phyloP scores from a whole-genome alignment of 2,888 invertebrate species.

The Hyles lineata region DNA sequence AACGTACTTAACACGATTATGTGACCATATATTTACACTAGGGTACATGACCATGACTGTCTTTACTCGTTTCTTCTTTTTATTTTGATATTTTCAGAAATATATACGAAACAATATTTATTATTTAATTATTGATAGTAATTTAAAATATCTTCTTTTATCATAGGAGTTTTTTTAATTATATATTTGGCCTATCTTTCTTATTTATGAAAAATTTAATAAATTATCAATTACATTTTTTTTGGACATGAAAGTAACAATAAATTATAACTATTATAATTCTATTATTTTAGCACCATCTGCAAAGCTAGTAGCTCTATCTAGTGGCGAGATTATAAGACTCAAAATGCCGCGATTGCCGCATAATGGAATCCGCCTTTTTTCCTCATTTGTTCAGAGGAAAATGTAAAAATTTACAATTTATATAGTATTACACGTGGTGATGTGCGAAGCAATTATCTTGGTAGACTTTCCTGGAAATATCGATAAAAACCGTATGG shows the following conservation, averaged over 20 bases:
- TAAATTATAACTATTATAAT: background rate
- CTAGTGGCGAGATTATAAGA: background rate
- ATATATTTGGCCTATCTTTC: too few species aligned
- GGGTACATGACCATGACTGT: background rate
- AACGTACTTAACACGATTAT: background rate
- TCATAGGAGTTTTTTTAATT: too few species aligned
- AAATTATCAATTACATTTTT: background rate
- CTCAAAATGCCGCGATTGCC: background rate
- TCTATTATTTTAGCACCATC: background rate
- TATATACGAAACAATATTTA: too few species aligned
- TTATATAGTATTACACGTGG: background rate
- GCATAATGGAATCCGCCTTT: constrained; percentile 6
- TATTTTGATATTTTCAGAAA: background rate
- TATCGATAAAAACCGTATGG: background rate
- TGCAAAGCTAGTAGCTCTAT: background rate
- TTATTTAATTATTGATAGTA: too few species aligned
- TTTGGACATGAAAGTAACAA: too few species aligned
- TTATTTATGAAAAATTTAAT: too few species aligned
- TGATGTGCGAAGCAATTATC: background rate
- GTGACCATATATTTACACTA: background rate
- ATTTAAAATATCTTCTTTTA: background rate
- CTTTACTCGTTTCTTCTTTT: background rate
- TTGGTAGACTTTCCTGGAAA: background rate
- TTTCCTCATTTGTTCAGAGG: constrained; percentile 1
- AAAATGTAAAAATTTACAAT: background rate